Evolutionary conservation across 1,140 invertebrate genomes (phyloP).

Genomic region (Lerema accius): DNA sequence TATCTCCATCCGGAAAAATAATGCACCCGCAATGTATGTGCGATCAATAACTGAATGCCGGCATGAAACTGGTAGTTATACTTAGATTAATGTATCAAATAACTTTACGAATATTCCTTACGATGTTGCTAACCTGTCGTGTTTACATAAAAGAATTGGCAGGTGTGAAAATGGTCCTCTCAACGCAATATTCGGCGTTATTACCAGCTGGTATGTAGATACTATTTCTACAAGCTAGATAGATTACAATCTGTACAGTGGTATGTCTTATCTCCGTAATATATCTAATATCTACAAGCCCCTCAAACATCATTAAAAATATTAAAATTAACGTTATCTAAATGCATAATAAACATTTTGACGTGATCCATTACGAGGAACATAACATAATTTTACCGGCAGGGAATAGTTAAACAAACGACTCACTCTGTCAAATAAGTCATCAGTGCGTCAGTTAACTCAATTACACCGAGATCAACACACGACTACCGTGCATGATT

Average conservation of each 20-base stretch:
- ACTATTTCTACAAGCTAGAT: neutral
- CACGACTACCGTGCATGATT: conserved; percentile 75
- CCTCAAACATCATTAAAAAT: conserved; percentile 26
- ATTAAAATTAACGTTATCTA: conserved; percentile 20
- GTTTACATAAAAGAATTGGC: no score
- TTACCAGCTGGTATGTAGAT: no score
- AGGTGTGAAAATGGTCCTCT: no score
- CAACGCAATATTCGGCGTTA: no score
- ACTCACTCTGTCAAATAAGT: conserved; percentile 77
- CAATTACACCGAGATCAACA: conserved; percentile 80
- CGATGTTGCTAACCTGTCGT: neutral
- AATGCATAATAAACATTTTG: conserved; percentile 47
- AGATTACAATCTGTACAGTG: conserved; percentile 9
- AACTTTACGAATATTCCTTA: no score
- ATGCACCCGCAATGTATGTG: conserved; percentile 62
- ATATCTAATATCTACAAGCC: no score
- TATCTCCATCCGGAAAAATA: conserved; percentile 78
- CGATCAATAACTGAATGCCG: conserved; percentile 44
- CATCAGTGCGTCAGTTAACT: conserved; percentile 78
- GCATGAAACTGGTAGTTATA: conserved; percentile 16
- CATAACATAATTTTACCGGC: conserved; percentile 44
- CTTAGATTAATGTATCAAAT: conserved; percentile 2
- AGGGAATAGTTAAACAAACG: conserved; percentile 64
- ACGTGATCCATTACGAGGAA: conserved; percentile 50
- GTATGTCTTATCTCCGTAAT: conserved; percentile 23